Evolutionary conservation across 64 coral and sea anemone genomes (phyloP), one percentile per base, ranked within the genome.

Genomic region (Montipora sp.): DNA sequence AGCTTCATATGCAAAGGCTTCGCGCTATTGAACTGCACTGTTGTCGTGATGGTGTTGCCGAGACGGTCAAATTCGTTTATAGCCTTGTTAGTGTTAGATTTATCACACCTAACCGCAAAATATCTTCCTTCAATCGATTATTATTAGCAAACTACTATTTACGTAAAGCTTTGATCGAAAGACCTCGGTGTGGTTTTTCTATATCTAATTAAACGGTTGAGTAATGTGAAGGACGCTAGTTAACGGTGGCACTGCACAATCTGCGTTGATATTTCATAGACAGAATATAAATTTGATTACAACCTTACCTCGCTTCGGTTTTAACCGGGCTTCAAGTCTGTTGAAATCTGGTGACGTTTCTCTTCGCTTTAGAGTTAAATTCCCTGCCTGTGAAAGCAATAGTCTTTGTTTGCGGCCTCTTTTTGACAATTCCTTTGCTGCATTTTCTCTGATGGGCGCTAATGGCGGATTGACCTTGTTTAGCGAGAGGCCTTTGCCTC

Each of bases 361-460:
- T 23, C 91, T 93, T 71, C 91, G 83, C 77, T 93, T 93, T 20
- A 93, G 60, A 23, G 84, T 88, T 67, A 87, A 53, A 77, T 84
- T 87, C 51, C 91, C 91, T 19, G 84, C 72, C 71, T 93, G 91
- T 15, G 91, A 93, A 19, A 93, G 82, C 8, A 93, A 93, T 50
- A 93, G 91, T 59, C 91, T 81, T 78, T 93, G 91, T 80, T 93
- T 93, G 23, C 91, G 91, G 60, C 91, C 84, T 75, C 66, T 87
- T 68, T 93, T 93, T 13, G 91, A 87, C 19, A 93, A 66, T 51
- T 93, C 91, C 59, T 86, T 75, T 73, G 59, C 58, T 3, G 45
- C 19, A 66, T 47, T 85, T 75, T 93, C 91, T 20, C 86, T 87
- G 49, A 93, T 93, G 7, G 86, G 61, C 18, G 24, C 21, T 61